Conservation (phyloP, 2,797 vertebrate genomes). For the Lateolabrax maculatus region DNA sequence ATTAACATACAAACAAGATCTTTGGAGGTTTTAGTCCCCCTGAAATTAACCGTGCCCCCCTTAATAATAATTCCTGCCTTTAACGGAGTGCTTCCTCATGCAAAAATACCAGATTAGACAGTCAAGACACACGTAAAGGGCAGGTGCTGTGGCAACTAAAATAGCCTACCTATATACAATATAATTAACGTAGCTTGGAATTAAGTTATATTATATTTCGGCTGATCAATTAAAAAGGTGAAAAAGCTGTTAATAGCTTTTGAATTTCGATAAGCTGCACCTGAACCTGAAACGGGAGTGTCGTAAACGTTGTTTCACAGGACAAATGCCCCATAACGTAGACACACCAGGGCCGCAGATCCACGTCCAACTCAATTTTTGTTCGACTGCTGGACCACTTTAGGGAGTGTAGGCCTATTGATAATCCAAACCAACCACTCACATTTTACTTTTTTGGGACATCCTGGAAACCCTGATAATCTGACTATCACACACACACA, state of each 20-base stretch:
- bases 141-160: slow-evolving; percentile 4
- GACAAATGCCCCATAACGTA: background rate
- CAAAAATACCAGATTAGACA: background rate
- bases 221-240: background rate
- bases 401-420: slow-evolving; percentile 1
- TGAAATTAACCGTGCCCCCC: background rate
- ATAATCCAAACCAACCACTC: slow-evolving; percentile 32
- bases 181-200: too few species aligned
- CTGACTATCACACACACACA: background rate
- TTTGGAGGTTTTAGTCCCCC: background rate
- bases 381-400: background rate
- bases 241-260: background rate
- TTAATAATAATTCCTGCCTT: background rate
- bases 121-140: background rate
- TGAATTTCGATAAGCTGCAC: background rate
- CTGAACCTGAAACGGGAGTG: background rate
- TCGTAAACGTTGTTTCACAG: background rate
- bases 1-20: background rate
- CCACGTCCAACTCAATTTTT: background rate
- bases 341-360: background rate
- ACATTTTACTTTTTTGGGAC: slow-evolving; percentile 23
- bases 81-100: background rate
- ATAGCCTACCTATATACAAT: too few species aligned
- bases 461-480: background rate
- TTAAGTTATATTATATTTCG: background rate